Evolutionary conservation across 1,140 invertebrate species (phyloP).

Genomic region (Acromyrmex heyeri): DNA sequence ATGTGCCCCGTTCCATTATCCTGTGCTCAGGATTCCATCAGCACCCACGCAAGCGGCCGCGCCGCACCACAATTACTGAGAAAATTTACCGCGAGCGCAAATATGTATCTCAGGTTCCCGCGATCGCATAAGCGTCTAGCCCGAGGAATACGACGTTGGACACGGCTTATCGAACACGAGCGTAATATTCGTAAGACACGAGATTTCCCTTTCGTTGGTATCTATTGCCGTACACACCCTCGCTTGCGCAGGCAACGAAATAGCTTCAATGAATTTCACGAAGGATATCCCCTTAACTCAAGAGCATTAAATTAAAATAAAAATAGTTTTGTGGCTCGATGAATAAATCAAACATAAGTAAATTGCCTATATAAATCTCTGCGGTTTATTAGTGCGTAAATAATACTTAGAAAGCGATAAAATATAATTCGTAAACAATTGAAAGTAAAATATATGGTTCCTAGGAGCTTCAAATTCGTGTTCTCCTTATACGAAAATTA

Average conservation of each 20-base stretch:
- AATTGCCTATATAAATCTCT: too few species aligned
- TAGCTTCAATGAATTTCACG: constrained; percentile 8
- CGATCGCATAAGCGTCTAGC: constrained; percentile 16
- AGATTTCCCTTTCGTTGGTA: neutral
- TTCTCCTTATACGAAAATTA: neutral
- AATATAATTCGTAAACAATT: too few species aligned
- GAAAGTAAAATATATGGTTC: too few species aligned
- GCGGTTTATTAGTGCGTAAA: too few species aligned
- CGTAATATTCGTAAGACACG: constrained; percentile 17
- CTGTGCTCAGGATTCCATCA: constrained; percentile 67
- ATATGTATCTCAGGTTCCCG: constrained; percentile 20
- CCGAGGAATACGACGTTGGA: constrained; percentile 4
- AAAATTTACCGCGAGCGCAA: constrained; percentile 61
- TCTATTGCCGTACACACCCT: neutral
- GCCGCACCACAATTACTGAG: constrained; percentile 62
- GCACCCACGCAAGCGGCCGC: constrained; percentile 58
- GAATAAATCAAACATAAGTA: too few species aligned
- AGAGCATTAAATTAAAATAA: neutral
- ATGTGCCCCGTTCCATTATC: constrained; percentile 47
- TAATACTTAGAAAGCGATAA: too few species aligned
- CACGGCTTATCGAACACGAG: constrained; percentile 30
- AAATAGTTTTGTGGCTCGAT: too few species aligned
- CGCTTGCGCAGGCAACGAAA: neutral
- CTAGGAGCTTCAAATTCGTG: too few species aligned
- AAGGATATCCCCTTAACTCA: neutral